Conservation (phyloP, 1,140 invertebrate species). For the Pseudoatta argentina region DNA sequence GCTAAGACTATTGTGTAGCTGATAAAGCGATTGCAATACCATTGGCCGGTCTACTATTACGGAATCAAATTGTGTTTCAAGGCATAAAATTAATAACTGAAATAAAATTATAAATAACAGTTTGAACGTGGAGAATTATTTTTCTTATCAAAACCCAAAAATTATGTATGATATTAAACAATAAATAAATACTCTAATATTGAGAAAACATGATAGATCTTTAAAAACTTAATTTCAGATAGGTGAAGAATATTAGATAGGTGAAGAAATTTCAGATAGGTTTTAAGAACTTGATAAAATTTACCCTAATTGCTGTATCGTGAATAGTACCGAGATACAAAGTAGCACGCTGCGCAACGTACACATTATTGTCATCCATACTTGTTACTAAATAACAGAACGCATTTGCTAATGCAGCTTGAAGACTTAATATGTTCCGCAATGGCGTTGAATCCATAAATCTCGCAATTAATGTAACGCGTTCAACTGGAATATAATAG, state of each 20-base stretch:
- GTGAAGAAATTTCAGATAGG: background rate
- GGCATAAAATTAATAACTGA: conserved; percentile 93
- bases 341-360: conserved; percentile 97
- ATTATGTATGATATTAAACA: background rate
- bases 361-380: conserved; percentile 97
- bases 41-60: conserved; percentile 98
- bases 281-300: conserved; percentile 54
- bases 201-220: background rate
- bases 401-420: conserved; percentile 97
- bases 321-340: conserved; percentile 98
- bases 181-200: background rate
- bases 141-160: background rate
- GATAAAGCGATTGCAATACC: conserved; percentile 98
- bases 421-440: conserved; percentile 93
- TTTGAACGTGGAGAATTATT: background rate
- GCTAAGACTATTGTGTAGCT: conserved; percentile 96
- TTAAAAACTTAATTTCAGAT: background rate
- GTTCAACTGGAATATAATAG: conserved; percentile 90
- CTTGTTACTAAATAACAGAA: conserved; percentile 98
- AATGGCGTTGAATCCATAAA: conserved; percentile 97
- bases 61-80: conserved; percentile 97
- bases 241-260: background rate
- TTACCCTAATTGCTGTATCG: conserved; percentile 92
- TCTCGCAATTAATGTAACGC: conserved; percentile 96
- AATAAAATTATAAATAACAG: conserved; percentile 75